Base-by-base conservation (phyloP, 2,113 vertebrate species). In the Sylvilagus bachmani region DNA sequence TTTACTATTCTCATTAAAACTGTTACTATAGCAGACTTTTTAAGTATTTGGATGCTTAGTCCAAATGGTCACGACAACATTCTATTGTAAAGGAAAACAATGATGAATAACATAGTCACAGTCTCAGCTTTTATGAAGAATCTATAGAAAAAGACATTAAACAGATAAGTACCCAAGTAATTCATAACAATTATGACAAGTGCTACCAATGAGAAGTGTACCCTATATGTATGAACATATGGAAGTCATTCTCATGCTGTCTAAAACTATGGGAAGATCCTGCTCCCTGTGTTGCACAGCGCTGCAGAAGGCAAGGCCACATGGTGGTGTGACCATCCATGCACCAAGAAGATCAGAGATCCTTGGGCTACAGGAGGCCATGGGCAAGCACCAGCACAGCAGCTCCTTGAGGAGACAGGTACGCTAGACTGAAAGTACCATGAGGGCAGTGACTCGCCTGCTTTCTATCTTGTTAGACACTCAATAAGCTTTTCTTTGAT, bases 81-180 rank as follows among this genome's bases (percentile, higher is more conserved):
- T 0, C 13, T 66, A 81, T 8, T 8, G 67, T 29, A 86, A 83
- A 19, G 51, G 17, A 62, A 90, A 95, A 67, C 22, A 94, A 36
- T 80, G 49, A 49, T 44, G 22, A 90, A 31, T 58, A 93, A 62
- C n/a, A 83, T n/a, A 74, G 74, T 71, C 44, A 38, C 13, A 75
- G 5, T 44, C 1, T 0, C 61, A 61, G 51, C 5, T 19, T 29
- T 93, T 88, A 64, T 90, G 69, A 93, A 51, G 36, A 62, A 25
- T 67, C 6, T 66, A 73, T 67, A 53, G 19, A 78, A n/a, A 79
- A 96, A 94, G 64, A 61, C 55, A 77, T 66, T 90, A 90, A 94
- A 86, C 44, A 91, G 74, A 44, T 53, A 86, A 51, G 36, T n/a
- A n/a, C 19, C 91, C 3, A 58, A 33, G 29, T 53, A 92, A 80